phyloP scores from a whole-genome alignment of 2,797 vertebrate genomes.

The Gila robusta region DNA sequence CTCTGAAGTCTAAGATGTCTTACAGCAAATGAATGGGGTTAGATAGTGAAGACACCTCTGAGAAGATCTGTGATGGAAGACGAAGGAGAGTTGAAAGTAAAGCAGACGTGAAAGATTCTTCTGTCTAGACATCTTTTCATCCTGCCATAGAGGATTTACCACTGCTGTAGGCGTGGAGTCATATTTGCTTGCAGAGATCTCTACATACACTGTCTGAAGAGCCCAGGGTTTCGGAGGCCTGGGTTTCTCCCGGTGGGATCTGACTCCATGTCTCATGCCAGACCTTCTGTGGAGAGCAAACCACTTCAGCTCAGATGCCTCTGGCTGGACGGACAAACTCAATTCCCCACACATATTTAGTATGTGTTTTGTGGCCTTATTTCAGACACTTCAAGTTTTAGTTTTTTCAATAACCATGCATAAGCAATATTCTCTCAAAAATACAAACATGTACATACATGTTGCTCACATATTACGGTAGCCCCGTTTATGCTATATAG shows the following conservation, averaged over 20 bases:
- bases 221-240: constrained; percentile 3
- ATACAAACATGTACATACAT: no score
- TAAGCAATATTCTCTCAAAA: no score
- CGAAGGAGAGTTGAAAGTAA: constrained; percentile 12
- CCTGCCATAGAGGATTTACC: constrained; percentile 55
- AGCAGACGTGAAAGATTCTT: constrained; percentile 37
- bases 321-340: constrained; percentile 21
- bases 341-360: not conserved
- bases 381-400: no score
- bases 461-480: no score
- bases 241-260: constrained; percentile 25
- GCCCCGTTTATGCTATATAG: no score
- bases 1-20: constrained; percentile 25
- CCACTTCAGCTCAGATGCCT: not conserved
- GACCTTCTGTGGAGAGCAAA: constrained; percentile 18
- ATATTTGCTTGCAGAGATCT: not conserved
- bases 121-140: constrained; percentile 63
- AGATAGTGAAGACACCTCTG: constrained; percentile 21
- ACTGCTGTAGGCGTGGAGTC: constrained; percentile 50
- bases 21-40: constrained; percentile 13
- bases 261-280: constrained; percentile 14
- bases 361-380: no score
- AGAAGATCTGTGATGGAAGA: not conserved
- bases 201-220: constrained; percentile 13
- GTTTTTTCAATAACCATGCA: no score